Evolutionary conservation across 2,113 vertebrate species (phyloP).

Genomic region (Eidolon helvum): DNA sequence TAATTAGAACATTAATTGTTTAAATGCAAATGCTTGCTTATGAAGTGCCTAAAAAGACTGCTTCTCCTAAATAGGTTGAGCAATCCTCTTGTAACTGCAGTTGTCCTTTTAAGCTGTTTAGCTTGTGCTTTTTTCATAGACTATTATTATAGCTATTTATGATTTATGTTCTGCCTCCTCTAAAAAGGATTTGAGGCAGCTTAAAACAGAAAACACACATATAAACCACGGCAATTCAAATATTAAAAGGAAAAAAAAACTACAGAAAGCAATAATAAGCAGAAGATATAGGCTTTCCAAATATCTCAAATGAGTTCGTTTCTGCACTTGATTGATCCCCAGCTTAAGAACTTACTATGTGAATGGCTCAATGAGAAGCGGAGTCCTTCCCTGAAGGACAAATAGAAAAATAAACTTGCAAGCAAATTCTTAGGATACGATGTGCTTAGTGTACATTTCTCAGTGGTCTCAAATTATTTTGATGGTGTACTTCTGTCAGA

Average conservation of each 20-base stretch:
- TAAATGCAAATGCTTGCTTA: constrained; percentile 63
- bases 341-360: neutral
- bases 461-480: neutral
- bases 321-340: neutral
- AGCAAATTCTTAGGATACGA: neutral
- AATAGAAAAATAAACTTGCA: neutral
- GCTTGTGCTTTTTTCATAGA: neutral
- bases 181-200: constrained; percentile 44
- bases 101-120: constrained; percentile 54
- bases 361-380: neutral
- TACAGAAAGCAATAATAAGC: constrained; percentile 33
- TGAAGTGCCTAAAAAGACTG: constrained; percentile 43
- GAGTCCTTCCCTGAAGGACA: neutral
- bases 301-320: neutral
- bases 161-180: constrained; percentile 65
- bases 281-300: neutral
- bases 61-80: constrained; percentile 64
- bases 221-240: constrained; percentile 37
- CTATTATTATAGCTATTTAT: constrained; percentile 45
- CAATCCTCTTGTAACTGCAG: constrained; percentile 30
- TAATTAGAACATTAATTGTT: constrained; percentile 67
- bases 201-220: constrained; percentile 62
- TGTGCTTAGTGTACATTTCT: neutral
- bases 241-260: constrained; percentile 29
- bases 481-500: neutral